Evolutionary conservation across 2,113 vertebrate genomes (phyloP).

Genomic region (Shinisaurus crocodilurus): DNA sequence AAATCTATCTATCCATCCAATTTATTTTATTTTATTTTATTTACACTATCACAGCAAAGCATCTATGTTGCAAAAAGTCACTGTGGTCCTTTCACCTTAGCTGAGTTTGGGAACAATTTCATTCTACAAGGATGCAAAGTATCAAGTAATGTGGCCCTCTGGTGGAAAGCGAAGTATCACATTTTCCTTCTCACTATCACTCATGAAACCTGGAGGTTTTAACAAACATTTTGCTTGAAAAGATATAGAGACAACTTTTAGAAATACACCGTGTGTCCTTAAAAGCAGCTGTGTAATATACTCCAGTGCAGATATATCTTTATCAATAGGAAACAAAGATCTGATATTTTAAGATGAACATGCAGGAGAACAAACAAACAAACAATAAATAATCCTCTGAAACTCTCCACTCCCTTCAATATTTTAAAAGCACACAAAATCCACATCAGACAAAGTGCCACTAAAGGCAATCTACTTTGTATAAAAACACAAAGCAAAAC

Average conservation of each 20-base stretch:
- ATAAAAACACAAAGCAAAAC: conserved; percentile 80
- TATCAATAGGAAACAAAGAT: conserved; percentile 22
- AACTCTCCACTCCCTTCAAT: conserved; percentile 42
- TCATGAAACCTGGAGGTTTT: conserved; percentile 67
- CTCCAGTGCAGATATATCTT: conserved; percentile 30
- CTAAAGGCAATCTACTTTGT: conserved; percentile 54
- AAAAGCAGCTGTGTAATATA: conserved; percentile 49
- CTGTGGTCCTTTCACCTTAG: conserved; percentile 74
- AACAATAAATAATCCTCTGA: conserved; percentile 65
- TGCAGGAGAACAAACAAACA: conserved; percentile 49
- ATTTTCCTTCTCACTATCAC: conserved; percentile 60
- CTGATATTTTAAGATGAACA: conserved; percentile 32
- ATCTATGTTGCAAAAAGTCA: conserved; percentile 72
- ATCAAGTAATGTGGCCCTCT: conserved; percentile 97
- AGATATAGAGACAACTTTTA: conserved; percentile 64
- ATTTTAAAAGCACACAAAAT: conserved; percentile 28
- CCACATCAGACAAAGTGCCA: conserved; percentile 5
- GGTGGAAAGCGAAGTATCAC: conserved; percentile 85
- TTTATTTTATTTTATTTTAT: conserved; percentile 57
- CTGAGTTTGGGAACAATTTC: conserved; percentile 77
- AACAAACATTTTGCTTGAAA: conserved; percentile 65
- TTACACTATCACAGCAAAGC: conserved; percentile 52
- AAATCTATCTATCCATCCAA: neutral
- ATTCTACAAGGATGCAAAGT: conserved; percentile 69
- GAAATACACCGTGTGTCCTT: conserved; percentile 60